phyloP scores from a whole-genome alignment of 2,113 vertebrate species.

The Telmatochromis sp. region DNA sequence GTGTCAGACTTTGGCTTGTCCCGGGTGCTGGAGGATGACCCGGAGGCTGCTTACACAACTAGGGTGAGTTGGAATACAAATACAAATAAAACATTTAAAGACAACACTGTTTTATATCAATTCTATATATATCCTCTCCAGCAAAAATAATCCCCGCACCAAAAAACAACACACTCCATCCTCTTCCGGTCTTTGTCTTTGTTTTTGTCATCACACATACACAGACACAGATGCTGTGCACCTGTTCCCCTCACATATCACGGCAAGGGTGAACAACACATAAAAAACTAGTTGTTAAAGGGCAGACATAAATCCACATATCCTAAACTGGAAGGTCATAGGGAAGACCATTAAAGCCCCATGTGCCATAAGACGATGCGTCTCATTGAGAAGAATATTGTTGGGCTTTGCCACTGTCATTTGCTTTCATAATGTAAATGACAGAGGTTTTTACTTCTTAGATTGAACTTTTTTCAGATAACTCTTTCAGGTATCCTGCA shows the following conservation, averaged over 20 bases:
- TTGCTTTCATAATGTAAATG: background rate
- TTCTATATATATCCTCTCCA: background rate
- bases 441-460: background rate
- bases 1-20: conserved; percentile 98
- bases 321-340: background rate
- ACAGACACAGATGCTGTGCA: background rate
- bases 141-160: background rate
- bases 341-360: background rate
- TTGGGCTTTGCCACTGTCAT: background rate
- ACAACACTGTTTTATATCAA: background rate
- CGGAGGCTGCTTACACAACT: conserved; percentile 94
- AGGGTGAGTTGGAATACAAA: conserved; percentile 56
- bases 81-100: background rate
- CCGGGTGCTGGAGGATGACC: conserved; percentile 90
- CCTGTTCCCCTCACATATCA: background rate
- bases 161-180: background rate
- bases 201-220: background rate
- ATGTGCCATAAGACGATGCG: background rate
- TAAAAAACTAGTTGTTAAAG: conserved; percentile 18
- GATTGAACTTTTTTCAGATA: background rate
- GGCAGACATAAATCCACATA: conserved; percentile 19
- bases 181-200: background rate
- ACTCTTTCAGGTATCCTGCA: background rate
- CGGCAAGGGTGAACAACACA: background rate
- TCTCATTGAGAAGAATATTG: background rate